Base-by-base conservation (phyloP, 2,888 invertebrate species). In the Gibbula magus region DNA sequence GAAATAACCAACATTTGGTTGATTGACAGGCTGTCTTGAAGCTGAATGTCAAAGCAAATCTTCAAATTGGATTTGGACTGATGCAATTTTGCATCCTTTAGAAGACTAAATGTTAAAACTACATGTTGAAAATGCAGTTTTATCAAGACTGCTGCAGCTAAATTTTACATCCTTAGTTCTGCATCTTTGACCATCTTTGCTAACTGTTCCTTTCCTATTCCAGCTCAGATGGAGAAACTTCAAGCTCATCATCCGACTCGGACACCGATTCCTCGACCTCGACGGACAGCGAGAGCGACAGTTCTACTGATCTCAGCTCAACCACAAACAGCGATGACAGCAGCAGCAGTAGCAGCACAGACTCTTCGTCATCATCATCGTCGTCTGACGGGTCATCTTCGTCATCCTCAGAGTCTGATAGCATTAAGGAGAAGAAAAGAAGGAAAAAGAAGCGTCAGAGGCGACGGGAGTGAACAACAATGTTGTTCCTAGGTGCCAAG, bases 171-270 rank as follows among this genome's bases (percentile, higher is more conserved):
- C n/a, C n/a, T 53, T n/a, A 10, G 18, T 76, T 22, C 20, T 76
- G n/a, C 35, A 8, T 66, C 0, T 78, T 78, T 70, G 18, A 78
- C 20, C 18, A 16, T 35, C 3, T 22, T 8, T 7, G 45, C 45
- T 45, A 45, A 45, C 5, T 10, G 45, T 13, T 45, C 45, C 1
- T 16, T 74, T 79, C 32, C 39, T 61, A 53, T 73, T 78, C 0
- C 79, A 83, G 83, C 45, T 85, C 82, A 73, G 85, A 81, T 76
- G 82, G 85, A n/a, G 83, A 83, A 45, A 56, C n/a, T 3, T 74
- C 74, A n/a, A 56, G 76, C 54, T 78, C 75, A 13, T 79, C 73
- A 25, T 80, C 77, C 5, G 53, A 66, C 29, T 39, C 75, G 1
- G 61, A 77, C 20, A 82, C 78, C 56, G 79, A 79, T 18, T 82